phyloP scores from a whole-genome alignment of 2,113 vertebrate species.

The Glaucomys volans region DNA sequence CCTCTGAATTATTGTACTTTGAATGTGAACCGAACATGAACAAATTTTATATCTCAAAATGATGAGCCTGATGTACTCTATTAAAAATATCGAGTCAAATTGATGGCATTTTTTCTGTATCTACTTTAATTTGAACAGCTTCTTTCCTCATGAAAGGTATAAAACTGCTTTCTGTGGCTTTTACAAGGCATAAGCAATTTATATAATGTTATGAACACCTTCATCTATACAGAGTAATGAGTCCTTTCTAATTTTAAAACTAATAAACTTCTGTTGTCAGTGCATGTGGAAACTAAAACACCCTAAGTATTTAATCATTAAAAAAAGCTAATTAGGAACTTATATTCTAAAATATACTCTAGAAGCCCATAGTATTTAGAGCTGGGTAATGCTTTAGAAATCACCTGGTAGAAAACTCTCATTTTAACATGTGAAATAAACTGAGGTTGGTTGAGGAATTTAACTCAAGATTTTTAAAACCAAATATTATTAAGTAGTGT shows the following conservation, averaged over 20 bases:
- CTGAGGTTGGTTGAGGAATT: not conserved
- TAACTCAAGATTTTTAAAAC: slow-evolving; percentile 1
- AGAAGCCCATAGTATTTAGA: slow-evolving; percentile 34
- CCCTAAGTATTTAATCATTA: not conserved
- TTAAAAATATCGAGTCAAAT: not conserved
- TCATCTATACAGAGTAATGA: not conserved
- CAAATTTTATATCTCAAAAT: slow-evolving; percentile 4
- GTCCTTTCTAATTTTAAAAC: slow-evolving; percentile 40
- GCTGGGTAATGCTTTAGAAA: not conserved
- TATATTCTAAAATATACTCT: not conserved
- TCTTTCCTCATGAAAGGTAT: not conserved
- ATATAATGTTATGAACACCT: not conserved
- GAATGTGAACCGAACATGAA: not conserved
- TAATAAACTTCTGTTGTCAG: not conserved
- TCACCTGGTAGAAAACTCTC: not conserved
- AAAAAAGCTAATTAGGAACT: not conserved
- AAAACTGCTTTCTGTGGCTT: not conserved
- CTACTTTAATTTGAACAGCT: not conserved
- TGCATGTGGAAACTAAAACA: not conserved
- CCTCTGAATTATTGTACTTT: not conserved
- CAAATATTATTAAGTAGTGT: not conserved
- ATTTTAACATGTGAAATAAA: slow-evolving; percentile 33
- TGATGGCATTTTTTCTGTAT: not conserved
- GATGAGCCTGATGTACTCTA: not conserved
- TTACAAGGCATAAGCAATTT: not conserved